phyloP scores from a whole-genome alignment of 1,140 invertebrate species.

The Episyrphus balteatus region DNA sequence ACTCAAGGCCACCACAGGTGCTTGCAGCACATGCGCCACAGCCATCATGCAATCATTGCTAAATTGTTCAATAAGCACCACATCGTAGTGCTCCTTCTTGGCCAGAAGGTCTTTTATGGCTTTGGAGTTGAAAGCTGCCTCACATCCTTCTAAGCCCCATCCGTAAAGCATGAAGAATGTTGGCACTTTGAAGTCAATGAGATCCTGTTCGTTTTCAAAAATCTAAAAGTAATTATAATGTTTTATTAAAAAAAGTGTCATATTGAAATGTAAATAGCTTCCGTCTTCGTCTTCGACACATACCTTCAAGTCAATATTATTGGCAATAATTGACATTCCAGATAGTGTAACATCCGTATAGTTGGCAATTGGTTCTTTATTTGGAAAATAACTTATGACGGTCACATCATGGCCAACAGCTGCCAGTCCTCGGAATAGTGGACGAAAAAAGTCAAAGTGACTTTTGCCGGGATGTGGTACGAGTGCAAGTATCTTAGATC shows the following conservation, averaged over 20 bases:
- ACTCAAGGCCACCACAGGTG: conserved; percentile 45
- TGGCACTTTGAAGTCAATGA: conserved; percentile 12
- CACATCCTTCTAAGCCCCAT: conserved; percentile 39
- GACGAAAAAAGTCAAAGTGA: conserved; percentile 56
- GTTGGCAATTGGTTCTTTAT: conserved; percentile 39
- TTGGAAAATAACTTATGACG: conserved; percentile 51
- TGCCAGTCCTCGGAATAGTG: conserved; percentile 46
- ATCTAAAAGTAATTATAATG: not conserved
- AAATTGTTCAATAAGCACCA: conserved; percentile 50
- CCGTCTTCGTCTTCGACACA: not conserved
- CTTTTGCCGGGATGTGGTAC: conserved; percentile 53
- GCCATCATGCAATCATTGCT: conserved; percentile 50
- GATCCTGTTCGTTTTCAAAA: not conserved
- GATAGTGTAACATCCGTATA: conserved; percentile 46
- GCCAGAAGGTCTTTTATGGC: conserved; percentile 17
- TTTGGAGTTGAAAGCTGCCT: conserved; percentile 39
- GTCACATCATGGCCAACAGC: conserved; percentile 51
- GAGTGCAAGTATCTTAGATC: conserved; percentile 41
- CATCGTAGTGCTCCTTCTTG: conserved; percentile 43
- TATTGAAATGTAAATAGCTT: no score
- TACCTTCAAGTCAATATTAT: conserved; percentile 29
- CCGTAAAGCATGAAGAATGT: conserved; percentile 22
- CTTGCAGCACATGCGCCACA: conserved; percentile 44
- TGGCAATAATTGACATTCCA: conserved; percentile 26
- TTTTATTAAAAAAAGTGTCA: no score